A percentile compares a stretch with the other conserved stretches of the same genome.
phyloP scores from a whole-genome alignment of 2,113 vertebrate species.

The Electrona antarctica region DNA sequence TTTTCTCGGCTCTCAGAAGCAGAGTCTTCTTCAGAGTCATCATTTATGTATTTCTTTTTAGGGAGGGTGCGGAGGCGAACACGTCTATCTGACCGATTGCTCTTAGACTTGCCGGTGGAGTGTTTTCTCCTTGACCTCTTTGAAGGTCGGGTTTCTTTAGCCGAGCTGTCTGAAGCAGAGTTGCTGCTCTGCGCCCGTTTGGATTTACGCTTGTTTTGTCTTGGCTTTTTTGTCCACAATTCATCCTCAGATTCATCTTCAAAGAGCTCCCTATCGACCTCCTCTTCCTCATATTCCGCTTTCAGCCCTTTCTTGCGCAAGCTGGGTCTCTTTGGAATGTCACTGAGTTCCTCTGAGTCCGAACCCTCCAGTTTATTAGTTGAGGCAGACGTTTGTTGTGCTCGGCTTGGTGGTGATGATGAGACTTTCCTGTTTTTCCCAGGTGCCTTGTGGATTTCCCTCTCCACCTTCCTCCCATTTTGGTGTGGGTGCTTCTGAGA shows the following conservation, averaged over 20 bases:
- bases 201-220: conserved; percentile 46
- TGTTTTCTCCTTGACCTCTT: conserved; percentile 63
- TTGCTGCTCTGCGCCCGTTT: conserved; percentile 39
- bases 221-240: conserved; percentile 30
- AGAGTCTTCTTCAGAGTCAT: conserved; percentile 76
- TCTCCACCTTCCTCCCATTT: conserved; percentile 70
- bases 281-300: conserved; percentile 19
- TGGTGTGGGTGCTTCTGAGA: conserved; percentile 64
- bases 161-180: conserved; percentile 58
- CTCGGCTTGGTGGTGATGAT: conserved; percentile 70
- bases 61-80: conserved; percentile 62
- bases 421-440: conserved; percentile 60
- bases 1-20: conserved; percentile 33
- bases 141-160: conserved; percentile 54
- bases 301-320: conserved; percentile 45
- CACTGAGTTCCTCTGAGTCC: conserved; percentile 59
- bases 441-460: conserved; percentile 42
- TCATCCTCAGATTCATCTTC: conserved; percentile 49
- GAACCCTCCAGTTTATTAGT: conserved; percentile 46
- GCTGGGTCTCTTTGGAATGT: conserved; percentile 53
- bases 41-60: conserved; percentile 76
- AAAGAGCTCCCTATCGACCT: conserved; percentile 46
- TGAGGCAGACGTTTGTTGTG: conserved; percentile 70
- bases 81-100: conserved; percentile 36
- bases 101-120: conserved; percentile 53